A percentile compares a stretch with the other conserved stretches of the same genome.
These are phyloP conservation scores for Hofmannophila pseudospretella DNA, from an alignment of 2,888 invertebrate genomes.

Conservation along the genomic window DNA sequence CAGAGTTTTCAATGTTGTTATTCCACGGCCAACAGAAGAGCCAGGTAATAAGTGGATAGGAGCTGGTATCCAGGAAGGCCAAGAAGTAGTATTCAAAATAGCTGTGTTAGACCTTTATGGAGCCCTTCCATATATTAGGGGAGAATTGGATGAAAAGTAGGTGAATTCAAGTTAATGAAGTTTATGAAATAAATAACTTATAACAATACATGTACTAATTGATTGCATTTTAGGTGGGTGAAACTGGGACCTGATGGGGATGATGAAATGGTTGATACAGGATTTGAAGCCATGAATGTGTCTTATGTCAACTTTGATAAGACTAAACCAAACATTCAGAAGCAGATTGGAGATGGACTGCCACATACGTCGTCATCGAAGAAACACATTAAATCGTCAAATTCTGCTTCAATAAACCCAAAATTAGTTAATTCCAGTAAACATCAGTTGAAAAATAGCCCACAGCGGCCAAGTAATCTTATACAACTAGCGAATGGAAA, in stretches of 20 bases:
- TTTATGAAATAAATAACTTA: too few species aligned
- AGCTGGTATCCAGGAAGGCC: conserved; percentile 72
- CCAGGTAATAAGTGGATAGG: conserved; percentile 78
- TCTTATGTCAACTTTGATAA: conserved; percentile 65
- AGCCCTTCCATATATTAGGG: conserved; percentile 81
- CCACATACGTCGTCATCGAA: conserved; percentile 29
- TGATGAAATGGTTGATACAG: conserved; percentile 37
- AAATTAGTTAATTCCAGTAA: conserved; percentile 22
- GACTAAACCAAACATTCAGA: conserved; percentile 50
- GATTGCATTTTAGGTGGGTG: conserved; percentile 48
- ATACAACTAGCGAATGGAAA: conserved; percentile 25
- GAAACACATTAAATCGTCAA: conserved; percentile 1
- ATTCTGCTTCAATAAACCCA: too few species aligned
- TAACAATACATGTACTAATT: too few species aligned
- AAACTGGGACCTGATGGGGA: conserved; percentile 44
- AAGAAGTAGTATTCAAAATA: conserved; percentile 79
- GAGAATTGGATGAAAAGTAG: conserved; percentile 74
- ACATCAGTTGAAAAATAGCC: conserved; percentile 22
- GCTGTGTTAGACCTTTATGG: conserved; percentile 77
- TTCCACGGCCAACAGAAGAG: conserved; percentile 76
- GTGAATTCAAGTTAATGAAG: too few species aligned
- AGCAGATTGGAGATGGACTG: conserved; percentile 40
- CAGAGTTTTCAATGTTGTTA: conserved; percentile 83
- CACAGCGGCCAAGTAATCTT: conserved; percentile 15
- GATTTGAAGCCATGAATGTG: conserved; percentile 37